phyloP scores from a whole-genome alignment of 1,140 invertebrate genomes.

The Rhagoletis zephyria region DNA sequence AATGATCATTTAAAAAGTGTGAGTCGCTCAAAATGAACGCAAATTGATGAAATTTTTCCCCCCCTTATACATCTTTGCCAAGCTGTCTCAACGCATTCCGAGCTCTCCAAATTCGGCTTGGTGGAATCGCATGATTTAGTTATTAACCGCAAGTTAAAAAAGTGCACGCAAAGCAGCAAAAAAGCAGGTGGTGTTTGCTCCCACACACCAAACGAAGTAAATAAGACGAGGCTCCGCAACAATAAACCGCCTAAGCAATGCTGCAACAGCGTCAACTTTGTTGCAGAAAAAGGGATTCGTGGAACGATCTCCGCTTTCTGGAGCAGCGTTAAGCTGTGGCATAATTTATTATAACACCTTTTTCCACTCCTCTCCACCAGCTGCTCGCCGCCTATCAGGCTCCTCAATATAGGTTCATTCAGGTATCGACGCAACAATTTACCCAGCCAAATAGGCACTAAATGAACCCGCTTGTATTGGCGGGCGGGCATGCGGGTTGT shows the following conservation, averaged over 20 bases:
- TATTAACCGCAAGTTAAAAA: constrained; percentile 27
- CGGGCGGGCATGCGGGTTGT: not conserved
- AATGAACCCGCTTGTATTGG: not conserved
- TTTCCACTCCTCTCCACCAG: not conserved
- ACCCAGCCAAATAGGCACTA: not conserved
- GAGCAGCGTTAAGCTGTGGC: constrained; percentile 1
- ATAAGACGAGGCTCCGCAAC: not conserved
- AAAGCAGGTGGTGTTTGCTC: not conserved
- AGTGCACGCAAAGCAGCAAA: not conserved
- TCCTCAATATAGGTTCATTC: not conserved
- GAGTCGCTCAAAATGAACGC: not conserved
- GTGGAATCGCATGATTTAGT: not conserved
- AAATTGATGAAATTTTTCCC: not conserved
- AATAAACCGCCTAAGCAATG: not conserved
- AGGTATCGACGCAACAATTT: not conserved
- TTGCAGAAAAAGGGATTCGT: not conserved
- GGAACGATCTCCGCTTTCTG: not conserved
- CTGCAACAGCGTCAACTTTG: not conserved
- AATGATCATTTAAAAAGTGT: not conserved
- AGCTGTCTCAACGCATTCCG: not conserved
- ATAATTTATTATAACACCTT: constrained; percentile 20
- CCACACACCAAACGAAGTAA: not conserved
- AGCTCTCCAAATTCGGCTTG: not conserved
- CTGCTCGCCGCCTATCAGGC: not conserved
- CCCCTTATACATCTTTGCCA: not conserved